Conservation (phyloP, 2,888 invertebrate genomes). For the Calameuta pallipes region DNA sequence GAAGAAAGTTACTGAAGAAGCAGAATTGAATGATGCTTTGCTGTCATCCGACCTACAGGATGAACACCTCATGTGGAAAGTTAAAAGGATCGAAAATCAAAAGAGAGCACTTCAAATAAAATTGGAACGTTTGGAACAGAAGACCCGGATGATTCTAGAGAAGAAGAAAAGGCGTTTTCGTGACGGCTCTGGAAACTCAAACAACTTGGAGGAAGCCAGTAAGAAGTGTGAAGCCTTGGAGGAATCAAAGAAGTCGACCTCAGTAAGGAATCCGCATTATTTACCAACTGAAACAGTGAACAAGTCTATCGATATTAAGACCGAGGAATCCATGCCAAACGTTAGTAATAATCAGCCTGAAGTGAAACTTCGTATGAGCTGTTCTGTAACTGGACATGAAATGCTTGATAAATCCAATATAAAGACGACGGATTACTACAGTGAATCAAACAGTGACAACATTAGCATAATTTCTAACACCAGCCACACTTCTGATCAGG, state of each 20-base stretch:
- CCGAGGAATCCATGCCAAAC: constrained; percentile 7
- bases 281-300: constrained; percentile 5
- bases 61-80: constrained; percentile 16
- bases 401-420: constrained; percentile 21
- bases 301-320: constrained; percentile 16
- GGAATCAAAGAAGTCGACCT: background rate
- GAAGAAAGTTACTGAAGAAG: constrained; percentile 16
- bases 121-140: constrained; percentile 64
- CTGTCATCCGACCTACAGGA: constrained; percentile 10
- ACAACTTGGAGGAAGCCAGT: constrained; percentile 58
- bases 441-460: constrained; percentile 58
- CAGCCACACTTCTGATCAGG: constrained; percentile 42
- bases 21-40: constrained; percentile 22
- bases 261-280: background rate
- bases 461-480: constrained; percentile 54
- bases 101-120: constrained; percentile 45
- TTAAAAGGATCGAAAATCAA: constrained; percentile 38
- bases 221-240: constrained; percentile 42
- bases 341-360: constrained; percentile 1
- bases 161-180: constrained; percentile 60
- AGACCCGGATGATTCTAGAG: constrained; percentile 63
- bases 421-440: constrained; percentile 30
- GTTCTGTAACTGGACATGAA: constrained; percentile 24
- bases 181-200: constrained; percentile 5
- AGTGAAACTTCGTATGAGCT: constrained; percentile 14